Evolutionary conservation across 2,797 vertebrate species (phyloP).

Genomic region (Rhyacichthys aspro): DNA sequence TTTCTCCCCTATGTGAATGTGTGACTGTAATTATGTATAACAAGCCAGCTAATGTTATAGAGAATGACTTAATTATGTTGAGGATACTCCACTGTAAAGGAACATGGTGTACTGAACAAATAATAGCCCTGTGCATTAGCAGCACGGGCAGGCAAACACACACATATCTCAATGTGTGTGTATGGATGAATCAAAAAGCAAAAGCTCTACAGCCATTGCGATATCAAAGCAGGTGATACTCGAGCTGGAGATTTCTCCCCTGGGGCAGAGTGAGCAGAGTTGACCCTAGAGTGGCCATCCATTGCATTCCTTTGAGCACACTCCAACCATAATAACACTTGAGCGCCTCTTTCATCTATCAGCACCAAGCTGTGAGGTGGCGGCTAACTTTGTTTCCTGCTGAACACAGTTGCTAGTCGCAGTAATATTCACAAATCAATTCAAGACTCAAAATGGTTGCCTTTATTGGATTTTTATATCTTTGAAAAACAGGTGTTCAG

Average conservation of each 20-base stretch:
- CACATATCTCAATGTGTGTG: background rate
- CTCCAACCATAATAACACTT: slow-evolving; percentile 74
- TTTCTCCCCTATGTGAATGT: slow-evolving; percentile 1
- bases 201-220: slow-evolving; percentile 40
- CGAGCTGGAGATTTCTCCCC: slow-evolving; percentile 62
- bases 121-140: slow-evolving; percentile 3
- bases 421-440: slow-evolving; percentile 28
- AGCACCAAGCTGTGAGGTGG: slow-evolving; percentile 41
- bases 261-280: slow-evolving; percentile 52
- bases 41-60: slow-evolving; percentile 9
- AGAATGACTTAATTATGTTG: slow-evolving; percentile 3
- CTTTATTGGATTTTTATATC: slow-evolving; percentile 8
- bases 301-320: slow-evolving; percentile 71
- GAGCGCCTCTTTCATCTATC: slow-evolving; percentile 69
- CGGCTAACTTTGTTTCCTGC: slow-evolving; percentile 57
- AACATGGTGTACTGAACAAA: background rate
- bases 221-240: slow-evolving; percentile 72
- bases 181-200: slow-evolving; percentile 23
- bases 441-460: slow-evolving; percentile 10
- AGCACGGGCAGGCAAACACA: background rate
- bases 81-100: slow-evolving; percentile 11
- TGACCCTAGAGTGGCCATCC: slow-evolving; percentile 73
- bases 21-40: slow-evolving; percentile 20
- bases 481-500: background rate
- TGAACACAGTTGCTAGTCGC: slow-evolving; percentile 9